Conservation (phyloP, 2,113 vertebrate genomes). For the Asarcornis scutulata region DNA sequence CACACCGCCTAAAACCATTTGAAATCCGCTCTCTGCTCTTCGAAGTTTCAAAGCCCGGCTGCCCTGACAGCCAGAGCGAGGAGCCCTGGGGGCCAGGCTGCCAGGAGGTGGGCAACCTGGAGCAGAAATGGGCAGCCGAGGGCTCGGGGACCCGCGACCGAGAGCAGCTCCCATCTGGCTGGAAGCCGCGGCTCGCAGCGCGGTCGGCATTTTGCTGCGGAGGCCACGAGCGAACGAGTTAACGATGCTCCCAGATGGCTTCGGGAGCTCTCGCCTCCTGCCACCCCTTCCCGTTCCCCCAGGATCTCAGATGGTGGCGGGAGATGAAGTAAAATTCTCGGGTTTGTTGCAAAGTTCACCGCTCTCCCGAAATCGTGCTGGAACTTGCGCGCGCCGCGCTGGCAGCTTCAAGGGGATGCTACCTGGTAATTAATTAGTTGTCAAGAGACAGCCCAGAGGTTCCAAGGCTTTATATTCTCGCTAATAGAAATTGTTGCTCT, state of each 20-base stretch:
- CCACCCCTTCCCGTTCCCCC: constrained; percentile 56
- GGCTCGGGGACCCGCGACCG: neutral
- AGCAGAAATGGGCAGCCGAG: neutral
- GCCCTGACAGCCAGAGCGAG: neutral
- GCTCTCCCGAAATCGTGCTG: constrained; percentile 51
- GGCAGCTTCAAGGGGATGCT: constrained; percentile 72
- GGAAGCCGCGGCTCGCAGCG: constrained; percentile 26
- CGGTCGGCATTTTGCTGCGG: neutral
- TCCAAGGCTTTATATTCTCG: constrained; percentile 64
- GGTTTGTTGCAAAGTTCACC: constrained; percentile 69
- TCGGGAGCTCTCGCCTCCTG: constrained; percentile 28
- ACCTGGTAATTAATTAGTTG: constrained; percentile 75
- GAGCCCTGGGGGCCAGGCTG: neutral
- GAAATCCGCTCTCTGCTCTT: neutral
- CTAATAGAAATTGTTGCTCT: constrained; percentile 68
- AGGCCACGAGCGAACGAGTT: constrained; percentile 41
- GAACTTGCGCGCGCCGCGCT: constrained; percentile 62
- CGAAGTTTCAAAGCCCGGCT: neutral
- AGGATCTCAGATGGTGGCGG: constrained; percentile 64
- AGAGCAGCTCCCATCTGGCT: constrained; percentile 15
- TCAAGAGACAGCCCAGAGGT: constrained; percentile 67
- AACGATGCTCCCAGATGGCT: constrained; percentile 69
- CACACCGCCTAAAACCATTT: neutral
- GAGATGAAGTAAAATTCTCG: constrained; percentile 66
- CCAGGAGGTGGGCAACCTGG: neutral